These are phyloP conservation scores for Mionectes olivaceus DNA, from an alignment of 2,797 vertebrate species.

Conservation along the genomic window DNA sequence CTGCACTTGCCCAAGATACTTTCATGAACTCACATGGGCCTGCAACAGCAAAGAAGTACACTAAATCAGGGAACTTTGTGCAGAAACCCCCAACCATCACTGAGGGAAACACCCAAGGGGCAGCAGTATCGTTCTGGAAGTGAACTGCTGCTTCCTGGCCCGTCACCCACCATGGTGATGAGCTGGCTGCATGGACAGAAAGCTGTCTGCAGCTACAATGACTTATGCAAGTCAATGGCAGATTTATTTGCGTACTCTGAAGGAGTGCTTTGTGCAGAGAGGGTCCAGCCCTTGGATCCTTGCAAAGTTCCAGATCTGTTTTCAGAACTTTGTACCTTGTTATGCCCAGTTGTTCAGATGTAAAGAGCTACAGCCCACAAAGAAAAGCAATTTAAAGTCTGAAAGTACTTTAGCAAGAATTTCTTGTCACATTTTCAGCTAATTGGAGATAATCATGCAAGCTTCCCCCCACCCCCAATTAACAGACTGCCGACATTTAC, in stretches of 20 bases:
- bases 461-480: neutral
- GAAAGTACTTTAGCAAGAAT: neutral
- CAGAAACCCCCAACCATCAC: neutral
- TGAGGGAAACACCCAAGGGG: neutral
- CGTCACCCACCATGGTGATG: neutral
- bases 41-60: neutral
- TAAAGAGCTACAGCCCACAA: neutral
- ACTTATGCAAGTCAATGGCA: neutral
- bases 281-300: neutral
- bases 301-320: neutral
- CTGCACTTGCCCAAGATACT: neutral
- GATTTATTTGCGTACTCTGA: neutral
- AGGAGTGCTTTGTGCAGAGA: neutral
- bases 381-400: neutral
- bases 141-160: neutral
- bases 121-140: neutral
- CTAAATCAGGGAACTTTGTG: neutral
- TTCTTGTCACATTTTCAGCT: neutral
- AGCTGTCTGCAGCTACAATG: neutral
- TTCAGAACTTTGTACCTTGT: neutral
- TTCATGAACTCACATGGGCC: neutral
- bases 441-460: neutral
- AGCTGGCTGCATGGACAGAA: neutral
- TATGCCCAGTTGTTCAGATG: neutral
- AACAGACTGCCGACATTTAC: slow-evolving; percentile 7